phyloP scores from a whole-genome alignment of 2,888 invertebrate genomes.

The Leptogaster cylindrica region DNA sequence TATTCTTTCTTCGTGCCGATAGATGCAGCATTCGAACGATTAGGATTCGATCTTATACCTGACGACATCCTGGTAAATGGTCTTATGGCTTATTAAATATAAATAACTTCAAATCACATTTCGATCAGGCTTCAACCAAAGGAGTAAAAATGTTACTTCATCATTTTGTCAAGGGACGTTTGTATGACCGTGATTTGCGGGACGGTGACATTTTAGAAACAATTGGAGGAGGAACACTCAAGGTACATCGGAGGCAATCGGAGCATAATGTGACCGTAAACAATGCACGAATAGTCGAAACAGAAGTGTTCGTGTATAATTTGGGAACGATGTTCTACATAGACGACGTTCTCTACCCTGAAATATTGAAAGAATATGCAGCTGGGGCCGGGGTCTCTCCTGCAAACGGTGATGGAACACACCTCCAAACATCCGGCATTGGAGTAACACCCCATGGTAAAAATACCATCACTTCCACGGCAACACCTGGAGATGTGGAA shows the following conservation, averaged over 20 bases:
- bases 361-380: conserved; percentile 57
- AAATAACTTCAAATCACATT: not conserved
- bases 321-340: conserved; percentile 71
- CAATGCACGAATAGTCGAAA: conserved; percentile 67
- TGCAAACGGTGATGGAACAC: conserved; percentile 49
- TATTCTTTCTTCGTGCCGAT: conserved; percentile 76
- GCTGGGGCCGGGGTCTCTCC: conserved; percentile 52
- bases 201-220: conserved; percentile 65
- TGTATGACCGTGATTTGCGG: conserved; percentile 67
- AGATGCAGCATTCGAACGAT: conserved; percentile 69
- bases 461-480: conserved; percentile 47
- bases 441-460: conserved; percentile 40
- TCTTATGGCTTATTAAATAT: not conserved
- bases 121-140: conserved; percentile 62
- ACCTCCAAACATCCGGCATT: conserved; percentile 48
- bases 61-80: conserved; percentile 62
- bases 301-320: conserved; percentile 70
- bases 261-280: conserved; percentile 65
- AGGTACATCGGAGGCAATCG: conserved; percentile 62
- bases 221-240: conserved; percentile 66
- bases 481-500: conserved; percentile 56
- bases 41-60: conserved; percentile 67
- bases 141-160: conserved; percentile 67
- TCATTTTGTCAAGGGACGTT: conserved; percentile 69
- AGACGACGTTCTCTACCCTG: conserved; percentile 66